Evolutionary conservation across 2,797 vertebrate species (phyloP).

Genomic region (Myotis findleyi): DNA sequence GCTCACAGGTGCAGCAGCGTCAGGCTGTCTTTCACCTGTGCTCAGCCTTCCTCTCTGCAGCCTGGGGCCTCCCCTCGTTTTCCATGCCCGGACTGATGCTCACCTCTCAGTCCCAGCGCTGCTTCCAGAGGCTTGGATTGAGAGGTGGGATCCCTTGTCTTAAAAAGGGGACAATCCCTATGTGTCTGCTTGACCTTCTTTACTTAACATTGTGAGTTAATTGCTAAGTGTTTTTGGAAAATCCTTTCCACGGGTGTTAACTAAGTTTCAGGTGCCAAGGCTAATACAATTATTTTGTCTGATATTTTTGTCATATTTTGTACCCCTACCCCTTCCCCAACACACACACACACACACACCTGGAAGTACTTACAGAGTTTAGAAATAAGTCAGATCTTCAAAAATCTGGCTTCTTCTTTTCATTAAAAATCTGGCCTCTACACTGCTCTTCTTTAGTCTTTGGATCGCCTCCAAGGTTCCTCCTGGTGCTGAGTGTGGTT

Average conservation of each 20-base stretch:
- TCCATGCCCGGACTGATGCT: neutral
- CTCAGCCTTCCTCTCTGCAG: neutral
- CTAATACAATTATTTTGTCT: neutral
- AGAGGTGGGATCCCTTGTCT: neutral
- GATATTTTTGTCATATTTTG: neutral
- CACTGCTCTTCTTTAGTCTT: neutral
- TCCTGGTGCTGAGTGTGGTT: neutral
- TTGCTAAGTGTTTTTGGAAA: neutral
- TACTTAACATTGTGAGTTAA: neutral
- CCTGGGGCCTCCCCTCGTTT: neutral
- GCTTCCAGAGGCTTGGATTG: neutral
- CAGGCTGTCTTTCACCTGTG: neutral
- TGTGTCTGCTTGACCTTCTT: neutral
- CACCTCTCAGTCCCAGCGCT: neutral
- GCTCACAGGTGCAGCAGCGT: neutral
- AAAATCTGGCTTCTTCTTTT: neutral
- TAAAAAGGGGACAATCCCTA: neutral
- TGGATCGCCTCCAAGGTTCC: neutral
- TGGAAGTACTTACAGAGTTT: constrained; percentile 31
- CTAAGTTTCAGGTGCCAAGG: neutral
- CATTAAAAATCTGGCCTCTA: neutral
- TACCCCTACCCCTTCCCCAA: no score
- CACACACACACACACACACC: neutral
- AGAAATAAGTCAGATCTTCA: constrained; percentile 12
- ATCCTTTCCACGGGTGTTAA: neutral